Percentiles rank a stretch among this genome's conserved stretches.
Conservation (phyloP, 2,888 invertebrate genomes). For the Limnephilus lunatus region DNA sequence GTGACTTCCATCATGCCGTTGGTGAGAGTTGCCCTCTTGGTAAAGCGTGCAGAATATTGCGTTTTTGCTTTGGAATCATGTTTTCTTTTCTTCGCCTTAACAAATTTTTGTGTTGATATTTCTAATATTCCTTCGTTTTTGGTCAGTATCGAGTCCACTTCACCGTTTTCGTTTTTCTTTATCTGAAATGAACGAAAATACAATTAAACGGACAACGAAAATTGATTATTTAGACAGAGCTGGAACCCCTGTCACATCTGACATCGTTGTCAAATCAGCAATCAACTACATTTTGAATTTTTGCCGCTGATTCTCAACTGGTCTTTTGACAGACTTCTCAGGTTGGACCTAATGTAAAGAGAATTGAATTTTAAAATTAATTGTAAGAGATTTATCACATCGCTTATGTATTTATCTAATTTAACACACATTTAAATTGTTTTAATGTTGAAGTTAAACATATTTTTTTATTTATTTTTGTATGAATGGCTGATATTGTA, state of each 20-base stretch:
- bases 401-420: neutral
- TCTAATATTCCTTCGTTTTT: conserved; percentile 42
- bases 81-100: conserved; percentile 70
- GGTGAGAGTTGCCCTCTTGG: conserved; percentile 72
- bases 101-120: conserved; percentile 69
- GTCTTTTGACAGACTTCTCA: neutral
- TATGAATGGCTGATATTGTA: neutral
- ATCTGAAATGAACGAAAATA: conserved; percentile 65
- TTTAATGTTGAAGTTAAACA: no score
- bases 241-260: no score
- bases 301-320: neutral
- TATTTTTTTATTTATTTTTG: neutral
- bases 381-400: neutral
- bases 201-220: neutral
- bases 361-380: neutral
- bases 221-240: no score
- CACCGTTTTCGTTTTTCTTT: conserved; percentile 66
- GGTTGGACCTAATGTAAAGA: neutral
- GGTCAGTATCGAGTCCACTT: conserved; percentile 63
- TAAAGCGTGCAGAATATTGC: conserved; percentile 72
- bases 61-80: conserved; percentile 21
- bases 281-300: neutral
- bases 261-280: no score
- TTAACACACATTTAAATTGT: neutral
- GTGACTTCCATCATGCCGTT: conserved; percentile 68